Base-by-base conservation (phyloP, 2,888 invertebrate species). In the Aspidiotus rigidus region DNA sequence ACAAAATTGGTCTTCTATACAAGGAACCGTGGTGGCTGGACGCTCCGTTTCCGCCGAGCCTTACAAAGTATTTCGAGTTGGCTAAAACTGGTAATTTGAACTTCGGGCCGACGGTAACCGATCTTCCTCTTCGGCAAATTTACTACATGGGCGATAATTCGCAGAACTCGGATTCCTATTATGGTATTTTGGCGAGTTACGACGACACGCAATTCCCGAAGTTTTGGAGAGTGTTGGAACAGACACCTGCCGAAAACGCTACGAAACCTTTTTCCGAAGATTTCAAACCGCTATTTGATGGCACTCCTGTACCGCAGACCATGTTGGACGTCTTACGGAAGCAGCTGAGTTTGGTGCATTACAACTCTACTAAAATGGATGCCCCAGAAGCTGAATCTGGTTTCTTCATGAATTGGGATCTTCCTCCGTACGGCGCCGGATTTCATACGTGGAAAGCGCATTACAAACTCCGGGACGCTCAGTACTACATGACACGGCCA, bases 131-230 rank as follows among this genome's bases (percentile, higher is more conserved):
- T 3, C 11, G 53, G 15, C 53, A 53, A 53, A 53, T 53, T 13
- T 53, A 53, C 53, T 53, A 53, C 53, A 53, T 53, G 53, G 53
- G 53, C 11, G 53, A 53, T 53, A 53, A 53, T n/a, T n/a, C 13
- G 5, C 11, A 13, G 53, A 5, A n/a, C 3, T 3, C 1, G 11
- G 5, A 53, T 3, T n/a, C 11, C 2, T 53, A 53, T 53, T 53
- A 13, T n/a, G 15, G 53, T 53, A 53, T 53, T 53, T n/a, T 53
- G 53, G 53, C 53, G 13, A 53, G 53, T 5, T 53, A 53, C 53
- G 53, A 53, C 53, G 53, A 53, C 53, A 53, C 53, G 53, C 53
- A 53, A 3, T 53, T 53, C 53, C 1, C 53, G 13, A 53, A 53
- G 15, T 53, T 53, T 5, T 53, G 53, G 53, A 53, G 53, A 53